A percentile compares a stretch with the other conserved stretches of the same genome.
Evolutionary conservation across 2,888 invertebrate genomes (phyloP).

Genomic region (Mythimna impura): DNA sequence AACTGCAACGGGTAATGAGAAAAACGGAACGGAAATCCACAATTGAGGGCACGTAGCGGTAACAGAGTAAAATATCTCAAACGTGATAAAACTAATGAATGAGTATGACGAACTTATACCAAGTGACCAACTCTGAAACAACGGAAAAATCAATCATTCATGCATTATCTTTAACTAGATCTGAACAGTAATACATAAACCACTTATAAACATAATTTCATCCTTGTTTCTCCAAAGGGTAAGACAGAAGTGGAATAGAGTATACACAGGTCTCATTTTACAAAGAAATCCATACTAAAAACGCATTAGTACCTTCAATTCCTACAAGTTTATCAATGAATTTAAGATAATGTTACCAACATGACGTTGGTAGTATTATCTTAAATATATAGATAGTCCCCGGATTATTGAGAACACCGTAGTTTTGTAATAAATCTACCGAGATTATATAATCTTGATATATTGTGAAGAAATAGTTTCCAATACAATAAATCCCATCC

Average conservation of each 20-base stretch:
- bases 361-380: too few species aligned
- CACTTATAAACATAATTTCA: background rate
- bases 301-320: background rate
- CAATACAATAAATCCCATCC: background rate
- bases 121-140: background rate
- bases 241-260: too few species aligned
- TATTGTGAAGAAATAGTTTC: slow-evolving; percentile 1
- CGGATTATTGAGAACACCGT: background rate
- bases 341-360: background rate
- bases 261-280: background rate
- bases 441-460: background rate
- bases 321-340: background rate
- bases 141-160: background rate
- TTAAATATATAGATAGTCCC: background rate
- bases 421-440: background rate
- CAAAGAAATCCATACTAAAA: background rate
- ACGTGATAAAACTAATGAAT: background rate
- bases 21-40: background rate
- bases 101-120: too few species aligned
- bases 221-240: too few species aligned
- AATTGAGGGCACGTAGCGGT: background rate
- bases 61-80: too few species aligned
- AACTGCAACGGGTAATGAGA: background rate
- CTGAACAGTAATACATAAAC: too few species aligned
- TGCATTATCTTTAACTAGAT: background rate